Percentiles rank a stretch among this genome's conserved stretches.
Evolutionary conservation across 1,140 invertebrate species (phyloP).

Genomic region (Hypsibius dujardini): DNA sequence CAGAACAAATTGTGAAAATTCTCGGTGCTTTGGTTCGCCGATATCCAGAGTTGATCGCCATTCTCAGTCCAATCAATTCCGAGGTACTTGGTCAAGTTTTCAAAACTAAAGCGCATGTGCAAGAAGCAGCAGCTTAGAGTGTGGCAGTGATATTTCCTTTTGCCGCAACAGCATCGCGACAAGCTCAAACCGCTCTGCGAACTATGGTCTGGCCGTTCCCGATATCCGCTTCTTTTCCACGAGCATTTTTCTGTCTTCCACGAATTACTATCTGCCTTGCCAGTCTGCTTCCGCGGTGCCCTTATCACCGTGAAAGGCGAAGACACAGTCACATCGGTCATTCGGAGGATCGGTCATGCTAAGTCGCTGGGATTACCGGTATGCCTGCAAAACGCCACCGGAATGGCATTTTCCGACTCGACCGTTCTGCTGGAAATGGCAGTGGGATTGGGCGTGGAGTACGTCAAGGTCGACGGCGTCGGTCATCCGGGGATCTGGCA

Average conservation of each 20-base stretch:
- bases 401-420: not conserved
- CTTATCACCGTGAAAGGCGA: not conserved
- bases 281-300: slow-evolving; percentile 3
- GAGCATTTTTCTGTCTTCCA: not conserved
- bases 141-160: too few relatives aligned
- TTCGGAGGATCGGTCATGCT: not conserved
- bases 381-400: not conserved
- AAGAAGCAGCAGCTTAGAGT: too few relatives aligned
- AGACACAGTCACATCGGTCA: not conserved
- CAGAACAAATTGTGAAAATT: not conserved
- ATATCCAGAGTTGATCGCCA: not conserved
- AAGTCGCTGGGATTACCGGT: not conserved
- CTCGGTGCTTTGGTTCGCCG: not conserved
- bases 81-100: not conserved
- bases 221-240: not conserved
- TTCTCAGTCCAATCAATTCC: not conserved
- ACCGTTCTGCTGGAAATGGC: not conserved
- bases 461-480: not conserved
- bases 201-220: not conserved
- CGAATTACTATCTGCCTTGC: not conserved
- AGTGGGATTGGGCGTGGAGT: not conserved
- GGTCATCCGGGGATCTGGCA: not conserved
- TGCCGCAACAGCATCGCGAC: not conserved
- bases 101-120: too few relatives aligned
- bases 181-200: slow-evolving; percentile 1